Conservation (phyloP, 2,797 vertebrate species). For the Rhynchonycteris naso region DNA sequence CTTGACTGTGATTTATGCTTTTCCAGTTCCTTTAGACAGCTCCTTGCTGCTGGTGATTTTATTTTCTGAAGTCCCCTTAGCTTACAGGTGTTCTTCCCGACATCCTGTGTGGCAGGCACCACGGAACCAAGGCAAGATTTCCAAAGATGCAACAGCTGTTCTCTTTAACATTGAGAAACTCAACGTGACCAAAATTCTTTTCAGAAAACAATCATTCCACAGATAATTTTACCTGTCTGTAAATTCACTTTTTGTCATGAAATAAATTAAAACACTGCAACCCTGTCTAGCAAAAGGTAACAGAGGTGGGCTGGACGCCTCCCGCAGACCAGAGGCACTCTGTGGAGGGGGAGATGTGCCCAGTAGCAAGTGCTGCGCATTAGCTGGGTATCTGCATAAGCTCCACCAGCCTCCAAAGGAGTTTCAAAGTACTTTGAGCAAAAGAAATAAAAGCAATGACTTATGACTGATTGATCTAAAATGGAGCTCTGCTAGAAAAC, state of each 20-base stretch:
- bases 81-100: neutral
- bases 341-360: too few relatives aligned
- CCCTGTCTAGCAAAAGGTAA: neutral
- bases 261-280: conserved; percentile 37
- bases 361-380: neutral
- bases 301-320: neutral
- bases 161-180: conserved; percentile 58
- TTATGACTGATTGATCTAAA: neutral
- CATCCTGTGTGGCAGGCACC: neutral
- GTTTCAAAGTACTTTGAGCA: neutral
- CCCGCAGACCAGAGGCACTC: neutral
- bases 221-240: neutral
- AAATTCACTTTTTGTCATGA: neutral
- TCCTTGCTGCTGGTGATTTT: neutral
- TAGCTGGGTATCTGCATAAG: neutral
- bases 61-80: neutral
- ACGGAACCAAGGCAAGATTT: neutral
- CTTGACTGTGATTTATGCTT: neutral
- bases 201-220: neutral
- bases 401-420: neutral
- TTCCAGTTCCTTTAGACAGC: conserved; percentile 11
- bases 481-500: neutral
- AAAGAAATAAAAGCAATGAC: neutral
- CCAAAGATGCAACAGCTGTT: neutral
- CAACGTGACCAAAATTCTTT: neutral